Evolutionary conservation across 2,113 vertebrate species (phyloP), one percentile per base, ranked within the genome.

Genomic region (Turnix velox): DNA sequence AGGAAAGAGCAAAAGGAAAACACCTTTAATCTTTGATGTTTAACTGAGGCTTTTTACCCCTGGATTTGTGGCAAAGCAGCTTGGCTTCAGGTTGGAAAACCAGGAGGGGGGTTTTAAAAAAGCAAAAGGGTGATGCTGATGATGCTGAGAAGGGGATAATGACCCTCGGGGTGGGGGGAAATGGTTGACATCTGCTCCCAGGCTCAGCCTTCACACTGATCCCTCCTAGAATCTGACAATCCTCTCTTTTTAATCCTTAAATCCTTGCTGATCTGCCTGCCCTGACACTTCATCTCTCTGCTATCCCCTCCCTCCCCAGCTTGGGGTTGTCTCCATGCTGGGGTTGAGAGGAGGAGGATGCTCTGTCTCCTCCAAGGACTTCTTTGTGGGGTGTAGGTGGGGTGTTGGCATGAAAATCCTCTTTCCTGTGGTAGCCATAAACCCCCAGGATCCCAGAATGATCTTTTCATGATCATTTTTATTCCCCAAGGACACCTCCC

Each of bases 171-270:
- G 85, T 65, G 52, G 67, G 54, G n/a, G 96, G 96, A 97, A 97
- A 98, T 97, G 87, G 76, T 96, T 65, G 95, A 98, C 98, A 98
- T 98, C 98, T 98, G 98, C 97, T 98, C 94, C 97, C 97, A 96
- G 82, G 96, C 94, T 98, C 98, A 97, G 98, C 97, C 97, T 97
- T 97, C 89, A 35, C 66, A 19, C 95, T 94, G 88, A 98, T 97
- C 97, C 96, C 95, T 89, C 82, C 84, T 96, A 12, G 13, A 95
- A 93, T 93, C 95, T 88, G 88, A 97, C 97, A 98, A 97, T 98
- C 97, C 83, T 16, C 97, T 97, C 82, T 57, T 49, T 84, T 90
- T 97, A 98, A 98, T 98, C 98, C 96, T 55, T 97, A 98, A 98
- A 98, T 98, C 97, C 97, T 96, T 96, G 97, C 94, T 92, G 94